Conservation (phyloP, 2,797 vertebrate genomes). For the Syngnathus acus region DNA sequence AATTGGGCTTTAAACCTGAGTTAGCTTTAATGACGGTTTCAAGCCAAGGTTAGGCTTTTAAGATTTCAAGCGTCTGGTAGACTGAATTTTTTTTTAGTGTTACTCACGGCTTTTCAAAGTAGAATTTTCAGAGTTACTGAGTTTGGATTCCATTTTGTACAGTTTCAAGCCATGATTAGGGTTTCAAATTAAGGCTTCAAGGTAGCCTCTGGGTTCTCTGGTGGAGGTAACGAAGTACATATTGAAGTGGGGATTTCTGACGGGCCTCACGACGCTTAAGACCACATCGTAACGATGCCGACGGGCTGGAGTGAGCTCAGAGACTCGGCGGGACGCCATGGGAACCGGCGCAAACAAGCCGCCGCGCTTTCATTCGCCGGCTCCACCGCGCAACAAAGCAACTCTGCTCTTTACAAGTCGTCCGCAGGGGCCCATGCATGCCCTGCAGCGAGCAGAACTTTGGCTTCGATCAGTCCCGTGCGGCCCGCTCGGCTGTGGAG, state of each 20-base stretch:
- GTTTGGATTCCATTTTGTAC: too few relatives aligned
- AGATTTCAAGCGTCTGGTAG: too few relatives aligned
- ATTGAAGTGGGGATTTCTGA: background rate
- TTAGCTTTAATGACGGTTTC: too few relatives aligned
- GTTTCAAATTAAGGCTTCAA: background rate
- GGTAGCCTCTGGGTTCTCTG: background rate
- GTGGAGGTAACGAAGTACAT: background rate
- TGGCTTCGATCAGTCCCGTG: conserved; percentile 30
- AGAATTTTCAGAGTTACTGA: too few relatives aligned
- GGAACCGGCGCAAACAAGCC: conserved; percentile 50
- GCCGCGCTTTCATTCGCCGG: conserved; percentile 46
- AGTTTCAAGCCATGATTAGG: background rate
- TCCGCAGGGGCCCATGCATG: conserved; percentile 33
- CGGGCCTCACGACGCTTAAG: background rate
- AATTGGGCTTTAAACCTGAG: too few relatives aligned
- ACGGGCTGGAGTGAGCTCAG: background rate
- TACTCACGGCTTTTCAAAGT: too few relatives aligned
- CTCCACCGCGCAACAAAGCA: conserved; percentile 49
- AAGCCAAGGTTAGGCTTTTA: too few relatives aligned
- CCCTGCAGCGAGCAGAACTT: conserved; percentile 30
- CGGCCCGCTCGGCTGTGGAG: conserved; percentile 12
- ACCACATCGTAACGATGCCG: background rate
- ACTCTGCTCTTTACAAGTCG: conserved; percentile 43
- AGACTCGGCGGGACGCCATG: conserved; percentile 2
- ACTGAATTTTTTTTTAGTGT: too few relatives aligned